Percentiles rank a stretch among this genome's conserved stretches.
Evolutionary conservation across 2,888 invertebrate genomes (phyloP).

Genomic region (Pyrocoelia pectoralis): DNA sequence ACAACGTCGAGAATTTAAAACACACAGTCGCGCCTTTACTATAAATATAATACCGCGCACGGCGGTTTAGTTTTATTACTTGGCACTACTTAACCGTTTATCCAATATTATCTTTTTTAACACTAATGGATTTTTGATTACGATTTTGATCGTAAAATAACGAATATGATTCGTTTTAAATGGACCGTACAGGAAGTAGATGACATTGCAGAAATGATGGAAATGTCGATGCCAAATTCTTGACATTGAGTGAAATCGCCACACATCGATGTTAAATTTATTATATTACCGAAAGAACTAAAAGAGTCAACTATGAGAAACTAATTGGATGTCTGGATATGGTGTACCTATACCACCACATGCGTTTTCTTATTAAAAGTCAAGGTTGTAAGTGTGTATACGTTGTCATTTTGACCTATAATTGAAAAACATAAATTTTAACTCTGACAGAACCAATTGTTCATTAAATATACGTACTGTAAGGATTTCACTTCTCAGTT

Average conservation of each 20-base stretch:
- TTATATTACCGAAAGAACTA: too few relatives aligned
- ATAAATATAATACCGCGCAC: conserved; percentile 24
- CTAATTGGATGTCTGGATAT: too few relatives aligned
- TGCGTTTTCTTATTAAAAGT: not conserved
- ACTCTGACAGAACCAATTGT: not conserved
- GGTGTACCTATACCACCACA: not conserved
- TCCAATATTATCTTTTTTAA: conserved; percentile 25
- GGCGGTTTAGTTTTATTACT: conserved; percentile 21
- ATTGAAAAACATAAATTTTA: not conserved
- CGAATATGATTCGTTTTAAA: conserved; percentile 9
- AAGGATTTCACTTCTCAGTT: not conserved
- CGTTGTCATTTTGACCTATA: not conserved
- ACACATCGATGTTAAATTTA: too few relatives aligned
- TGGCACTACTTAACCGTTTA: too few relatives aligned
- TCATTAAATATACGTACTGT: not conserved
- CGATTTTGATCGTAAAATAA: conserved; percentile 15
- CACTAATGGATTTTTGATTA: conserved; percentile 20
- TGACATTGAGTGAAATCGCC: not conserved
- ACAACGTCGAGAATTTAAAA: conserved; percentile 35
- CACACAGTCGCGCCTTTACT: conserved; percentile 35
- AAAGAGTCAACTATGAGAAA: too few relatives aligned
- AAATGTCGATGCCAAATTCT: not conserved
- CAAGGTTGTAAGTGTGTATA: not conserved
- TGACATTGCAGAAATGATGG: not conserved
- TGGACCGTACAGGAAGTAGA: not conserved